Evolutionary conservation across 1,140 invertebrate species (phyloP), one percentile per base, ranked within the genome.

Genomic region (Uloborus diversus): DNA sequence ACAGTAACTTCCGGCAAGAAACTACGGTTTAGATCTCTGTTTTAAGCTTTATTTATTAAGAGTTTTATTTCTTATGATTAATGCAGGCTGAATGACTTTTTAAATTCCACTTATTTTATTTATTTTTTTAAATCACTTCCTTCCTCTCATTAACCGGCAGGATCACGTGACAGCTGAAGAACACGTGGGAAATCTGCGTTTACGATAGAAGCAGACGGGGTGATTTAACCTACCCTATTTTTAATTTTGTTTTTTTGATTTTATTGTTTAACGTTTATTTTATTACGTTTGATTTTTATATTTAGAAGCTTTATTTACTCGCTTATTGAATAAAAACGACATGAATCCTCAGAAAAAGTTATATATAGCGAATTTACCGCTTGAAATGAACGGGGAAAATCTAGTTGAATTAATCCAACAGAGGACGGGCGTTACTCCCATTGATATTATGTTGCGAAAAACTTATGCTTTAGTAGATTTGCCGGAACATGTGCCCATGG

Each of bases 111-210:
- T 56, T 27, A 56, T 20, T 56, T 7, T 25, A 27, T 56, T 13
- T 0, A 42, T 11, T 11, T 11, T 42, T 42, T 42, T 9, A 9
- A 9, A 11, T 42, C 25, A 27, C 20, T 57, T 28, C n/a, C 23
- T 9, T 61, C 3, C 2, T n/a, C n/a, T 61, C 1, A n/a, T 30
- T 65, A 2, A 13, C 61, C 61, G 61, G 61, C 13, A 42, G 42
- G 30, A 17, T 75, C 71, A 75, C 71, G 71, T 75, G 71, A 75
- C 17, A 11, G 20, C 27, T 4, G 30, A 64, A 33, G 71, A 75
- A 75, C 71, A 75, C 71, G 71, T 75, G 71, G 71, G 71, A 75
- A 35, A 73, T 42, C 42, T 53, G 25, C 25, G 25, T 35, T 56
- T 1, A 59, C 25, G 13, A 20, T 32, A 37, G 28, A 20, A 27